These are phyloP conservation scores for Panagrolaimus sp. DNA, from an alignment of 1,140 invertebrate genomes.

Conservation along the genomic window DNA sequence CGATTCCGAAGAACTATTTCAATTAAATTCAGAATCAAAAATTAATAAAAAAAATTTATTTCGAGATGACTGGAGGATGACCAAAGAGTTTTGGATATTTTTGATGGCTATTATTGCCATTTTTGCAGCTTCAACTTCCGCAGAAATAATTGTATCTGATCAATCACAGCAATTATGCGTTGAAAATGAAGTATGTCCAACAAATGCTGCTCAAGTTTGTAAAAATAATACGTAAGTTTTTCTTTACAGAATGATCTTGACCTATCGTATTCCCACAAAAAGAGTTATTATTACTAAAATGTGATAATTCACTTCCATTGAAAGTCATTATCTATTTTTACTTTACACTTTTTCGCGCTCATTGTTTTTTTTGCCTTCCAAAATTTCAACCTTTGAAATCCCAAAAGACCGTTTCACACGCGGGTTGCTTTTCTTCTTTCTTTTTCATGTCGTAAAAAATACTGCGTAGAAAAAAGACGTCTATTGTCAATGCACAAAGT, in stretches of 20 bases:
- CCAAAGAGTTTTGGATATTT: not conserved
- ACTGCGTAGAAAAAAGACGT: too few species aligned
- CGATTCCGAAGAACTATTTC: not conserved
- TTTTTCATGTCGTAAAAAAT: too few species aligned
- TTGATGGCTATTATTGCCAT: slow-evolving; percentile 1
- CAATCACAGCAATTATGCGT: not conserved
- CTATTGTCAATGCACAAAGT: too few species aligned
- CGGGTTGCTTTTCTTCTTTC: too few species aligned
- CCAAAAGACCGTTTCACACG: too few species aligned
- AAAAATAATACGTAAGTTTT: slow-evolving; percentile 52
- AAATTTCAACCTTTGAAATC: not conserved
- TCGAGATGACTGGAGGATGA: slow-evolving; percentile 8
- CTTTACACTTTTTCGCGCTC: not conserved
- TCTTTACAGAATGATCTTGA: not conserved
- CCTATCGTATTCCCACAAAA: too few species aligned
- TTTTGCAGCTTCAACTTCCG: not conserved
- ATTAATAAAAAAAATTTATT: too few species aligned
- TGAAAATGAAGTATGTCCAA: slow-evolving; percentile 44
- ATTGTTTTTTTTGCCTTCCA: not conserved
- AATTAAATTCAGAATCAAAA: not conserved
- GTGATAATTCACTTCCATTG: too few species aligned
- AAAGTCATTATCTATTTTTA: not conserved
- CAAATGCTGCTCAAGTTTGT: slow-evolving; percentile 49
- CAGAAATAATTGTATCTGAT: not conserved
- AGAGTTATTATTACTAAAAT: too few species aligned